Percentiles rank a stretch among this genome's conserved stretches.
Evolutionary conservation across 2,888 invertebrate genomes (phyloP).

Genomic region (Dione vanillae): DNA sequence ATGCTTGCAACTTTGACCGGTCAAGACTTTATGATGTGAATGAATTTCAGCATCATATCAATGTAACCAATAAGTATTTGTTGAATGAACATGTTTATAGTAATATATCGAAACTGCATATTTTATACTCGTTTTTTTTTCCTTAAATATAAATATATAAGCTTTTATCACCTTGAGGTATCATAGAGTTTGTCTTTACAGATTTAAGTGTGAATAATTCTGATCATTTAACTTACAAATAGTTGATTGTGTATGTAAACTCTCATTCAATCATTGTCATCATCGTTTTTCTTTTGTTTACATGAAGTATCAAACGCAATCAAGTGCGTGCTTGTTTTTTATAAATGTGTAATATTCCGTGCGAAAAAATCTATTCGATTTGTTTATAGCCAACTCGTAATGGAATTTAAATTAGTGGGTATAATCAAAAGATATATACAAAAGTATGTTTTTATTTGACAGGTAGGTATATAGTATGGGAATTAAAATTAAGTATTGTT

Average conservation of each 20-base stretch:
- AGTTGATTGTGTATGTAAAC: conserved; percentile 35
- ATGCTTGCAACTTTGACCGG: conserved; percentile 47
- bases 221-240: conserved; percentile 31
- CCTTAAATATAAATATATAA: conserved; percentile 15
- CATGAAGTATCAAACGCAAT: conserved; percentile 42
- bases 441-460: too few relatives aligned
- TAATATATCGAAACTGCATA: too few relatives aligned
- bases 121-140: not conserved
- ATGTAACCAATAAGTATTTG: not conserved
- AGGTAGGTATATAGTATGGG: too few relatives aligned
- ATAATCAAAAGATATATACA: conserved; percentile 20
- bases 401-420: conserved; percentile 37
- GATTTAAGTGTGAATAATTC: conserved; percentile 28
- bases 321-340: conserved; percentile 41
- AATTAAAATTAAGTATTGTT: too few relatives aligned
- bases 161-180: conserved; percentile 25
- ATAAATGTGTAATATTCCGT: conserved; percentile 37
- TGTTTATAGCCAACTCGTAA: conserved; percentile 34
- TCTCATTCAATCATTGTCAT: conserved; percentile 38
- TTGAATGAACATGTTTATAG: too few relatives aligned
- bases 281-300: conserved; percentile 44
- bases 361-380: conserved; percentile 33
- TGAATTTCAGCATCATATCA: conserved; percentile 17
- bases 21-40: conserved; percentile 30
- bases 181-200: conserved; percentile 32